phyloP scores from a whole-genome alignment of 92 coral and sea anemone species.

The Phymanthus crucifer region DNA sequence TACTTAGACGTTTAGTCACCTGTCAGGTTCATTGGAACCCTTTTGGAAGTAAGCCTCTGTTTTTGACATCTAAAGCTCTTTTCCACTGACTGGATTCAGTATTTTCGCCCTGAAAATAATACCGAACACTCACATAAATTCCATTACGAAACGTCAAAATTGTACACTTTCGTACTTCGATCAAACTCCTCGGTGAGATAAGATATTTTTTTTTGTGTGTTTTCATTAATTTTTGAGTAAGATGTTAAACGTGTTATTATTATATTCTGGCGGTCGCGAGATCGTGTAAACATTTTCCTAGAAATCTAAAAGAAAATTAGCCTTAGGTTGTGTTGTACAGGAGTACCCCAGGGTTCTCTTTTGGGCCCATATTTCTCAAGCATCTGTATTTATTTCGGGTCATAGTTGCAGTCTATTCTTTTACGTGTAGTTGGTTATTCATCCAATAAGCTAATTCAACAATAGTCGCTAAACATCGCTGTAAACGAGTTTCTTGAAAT shows the following conservation, averaged over 20 bases:
- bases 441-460: background rate
- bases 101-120: background rate
- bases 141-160: background rate
- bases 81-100: background rate
- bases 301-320: background rate
- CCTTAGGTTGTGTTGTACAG: background rate
- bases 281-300: background rate
- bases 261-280: background rate
- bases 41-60: background rate
- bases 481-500: background rate
- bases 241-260: background rate
- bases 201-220: background rate
- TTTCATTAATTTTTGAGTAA: background rate
- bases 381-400: background rate
- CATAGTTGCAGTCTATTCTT: background rate
- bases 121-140: background rate
- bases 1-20: conserved; percentile 3
- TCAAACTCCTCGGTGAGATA: background rate
- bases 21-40: background rate
- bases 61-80: background rate
- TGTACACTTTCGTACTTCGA: background rate
- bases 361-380: background rate
- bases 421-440: background rate
- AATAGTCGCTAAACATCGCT: background rate
- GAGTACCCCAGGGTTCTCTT: background rate